Evolutionary conservation across 2,888 invertebrate genomes (phyloP).

Genomic region (Melieria crassipennis): DNA sequence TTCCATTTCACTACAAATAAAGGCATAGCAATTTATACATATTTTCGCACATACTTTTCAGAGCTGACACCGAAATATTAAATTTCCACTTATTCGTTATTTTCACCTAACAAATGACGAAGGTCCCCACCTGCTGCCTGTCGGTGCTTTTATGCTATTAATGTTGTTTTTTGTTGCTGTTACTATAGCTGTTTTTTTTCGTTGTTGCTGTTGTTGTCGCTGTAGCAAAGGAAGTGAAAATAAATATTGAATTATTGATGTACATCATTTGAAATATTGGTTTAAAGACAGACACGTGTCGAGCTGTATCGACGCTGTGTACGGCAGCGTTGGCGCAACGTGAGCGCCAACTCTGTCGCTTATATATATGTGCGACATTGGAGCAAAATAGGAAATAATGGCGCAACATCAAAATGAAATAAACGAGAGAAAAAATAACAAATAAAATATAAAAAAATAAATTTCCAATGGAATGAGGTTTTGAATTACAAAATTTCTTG

Average conservation of each 20-base stretch:
- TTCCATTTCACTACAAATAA: background rate
- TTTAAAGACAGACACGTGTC: constrained; percentile 3
- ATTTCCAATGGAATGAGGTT: background rate
- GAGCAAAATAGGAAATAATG: background rate
- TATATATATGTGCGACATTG: too few species aligned
- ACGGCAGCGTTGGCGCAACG: too few species aligned
- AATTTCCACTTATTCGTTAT: constrained; percentile 5
- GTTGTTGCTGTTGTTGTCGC: constrained; percentile 15
- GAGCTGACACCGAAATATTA: background rate
- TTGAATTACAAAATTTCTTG: too few species aligned
- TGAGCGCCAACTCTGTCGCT: too few species aligned
- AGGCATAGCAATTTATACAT: background rate
- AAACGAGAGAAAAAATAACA: background rate
- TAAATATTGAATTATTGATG: constrained; percentile 7
- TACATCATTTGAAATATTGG: constrained; percentile 1
- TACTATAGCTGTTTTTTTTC: constrained; percentile 17
- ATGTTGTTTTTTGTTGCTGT: constrained; percentile 25
- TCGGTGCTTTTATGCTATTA: background rate
- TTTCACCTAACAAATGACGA: constrained; percentile 6
- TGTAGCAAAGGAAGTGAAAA: constrained; percentile 16
- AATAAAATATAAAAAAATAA: background rate
- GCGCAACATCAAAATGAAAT: background rate
- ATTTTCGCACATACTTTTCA: background rate
- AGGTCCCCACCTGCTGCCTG: too few species aligned
- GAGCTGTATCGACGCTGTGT: too few species aligned